Evolutionary conservation across 2,888 invertebrate genomes (phyloP), one percentile per base, ranked within the genome.

Genomic region (Blomia tropicalis): DNA sequence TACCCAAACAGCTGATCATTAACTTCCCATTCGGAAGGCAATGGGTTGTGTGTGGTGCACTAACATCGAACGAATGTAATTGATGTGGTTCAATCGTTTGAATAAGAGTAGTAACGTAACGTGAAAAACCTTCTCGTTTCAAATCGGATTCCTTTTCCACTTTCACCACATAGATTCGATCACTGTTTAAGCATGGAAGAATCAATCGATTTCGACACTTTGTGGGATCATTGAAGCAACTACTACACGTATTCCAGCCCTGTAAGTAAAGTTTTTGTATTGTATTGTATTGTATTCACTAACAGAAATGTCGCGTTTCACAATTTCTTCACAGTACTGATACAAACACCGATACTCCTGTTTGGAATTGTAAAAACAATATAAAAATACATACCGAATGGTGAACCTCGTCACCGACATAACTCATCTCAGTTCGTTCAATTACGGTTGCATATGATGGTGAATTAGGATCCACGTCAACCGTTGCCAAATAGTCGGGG

Each of bases 161-260:
- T 71, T 95, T 90, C 0, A 93, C 77, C 25, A 88, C 77, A 70
- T 90, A 93, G 63, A 95, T 79, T 59, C 88, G 81, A 71, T 85
- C 82, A 0, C 89, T 87, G 67, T 82, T 80, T 11, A 96, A 71
- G 59, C 83, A 80, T 0, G 95, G 93, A 65, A 93, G 72, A 4
- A 96, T 80, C 41, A 96, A 75, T 47, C 85, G 82, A 72, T 89
- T 81, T 25, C 95, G 78, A 63, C 79, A 79, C 66, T 77, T 77
- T 4, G 70, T 70, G 1, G 75, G 70, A 66, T 78, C 75, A 41
- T 73, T 76, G 72, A 85, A 81, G 73, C 93, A 95, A 73, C 92
- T 92, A 68, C 91, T 90, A 73, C 96, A 96, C 0, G 89, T 83
- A 72, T 96, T 95, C 95, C 95, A 96, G 0, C 95, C 95, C 56